Base-by-base conservation (phyloP, 2,113 vertebrate species). In the Thermophis baileyi region DNA sequence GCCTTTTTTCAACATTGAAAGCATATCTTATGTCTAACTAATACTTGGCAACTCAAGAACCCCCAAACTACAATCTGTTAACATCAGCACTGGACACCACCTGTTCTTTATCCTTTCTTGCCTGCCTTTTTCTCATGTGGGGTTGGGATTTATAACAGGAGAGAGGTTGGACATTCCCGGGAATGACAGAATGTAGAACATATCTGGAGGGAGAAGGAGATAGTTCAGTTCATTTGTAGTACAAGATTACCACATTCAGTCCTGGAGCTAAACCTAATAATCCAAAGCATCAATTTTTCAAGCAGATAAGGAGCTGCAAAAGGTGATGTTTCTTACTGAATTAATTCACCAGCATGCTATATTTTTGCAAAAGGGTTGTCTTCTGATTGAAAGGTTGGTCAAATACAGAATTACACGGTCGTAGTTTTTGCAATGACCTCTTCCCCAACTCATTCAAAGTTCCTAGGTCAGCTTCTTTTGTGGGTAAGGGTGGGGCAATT, bases 381-480 rank as follows among this genome's bases (percentile, higher is more conserved):
- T 94, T 94, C 35, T 88, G 22, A 54, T 88, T 11, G 18, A 51
- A 93, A 89, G 69, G 60, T 20, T n/a, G 9, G 4, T 12, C 91
- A 89, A 27, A 91, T 94, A 49, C 25, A 88, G 30, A 27, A 27
- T 44, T 24, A 1, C 91, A 49, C 49, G 0, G 87, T 49, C 90
- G 30, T 85, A 69, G 50, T 92, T 49, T 14, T 93, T 87, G n/a
- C 60, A 22, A 55, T 90, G 89, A 9, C 85, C 89, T 94, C 89
- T 91, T 95, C 69, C 74, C 12, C 57, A 90, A 18, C 2, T 30
- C 85, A 88, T 51, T 57, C 89, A 49, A 88, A 94, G 87, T 95
- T 95, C 91, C 16, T n/a, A 5, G 96, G 95, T 95, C 96, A 95
- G 81, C 69, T 3, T 94, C 88, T 95, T 87, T 74, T 74, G 90